Base-by-base conservation (phyloP, 2,888 invertebrate genomes). In the Agrochola circellaris region DNA sequence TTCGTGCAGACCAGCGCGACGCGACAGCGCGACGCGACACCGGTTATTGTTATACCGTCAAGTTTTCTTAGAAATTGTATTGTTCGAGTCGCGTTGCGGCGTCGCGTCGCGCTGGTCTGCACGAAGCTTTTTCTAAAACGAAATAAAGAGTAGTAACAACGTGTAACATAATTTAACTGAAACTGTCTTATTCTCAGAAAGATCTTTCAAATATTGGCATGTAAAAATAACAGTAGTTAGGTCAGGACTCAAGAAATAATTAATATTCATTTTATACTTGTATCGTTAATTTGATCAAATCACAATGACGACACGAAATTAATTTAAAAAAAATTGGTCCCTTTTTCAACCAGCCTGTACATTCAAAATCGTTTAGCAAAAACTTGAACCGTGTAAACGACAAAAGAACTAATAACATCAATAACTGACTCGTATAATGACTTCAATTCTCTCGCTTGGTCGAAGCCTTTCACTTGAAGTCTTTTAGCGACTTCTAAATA, bases 371-470 rank as follows among this genome's bases (percentile, higher is more conserved):
- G 89, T 93, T 94, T 92, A 93, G 90, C 90, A 88, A 90, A 90
- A 92, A 92, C 91, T 90, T 91, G 89, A 90, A 92, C 89, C 92
- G 87, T 90, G 89, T 92, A 90, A 91, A 89, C 86, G 90, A 95
- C 94, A 95, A 95, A 92, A 88, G 90, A 86, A 82, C 90, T 93
- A 94, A 94, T 94, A 94, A 91, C 91, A 93, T 93, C 92, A 91
- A 93, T 93, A 93, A 92, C 89, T 77, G 88, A 89, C 84, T 90
- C 90, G 83, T 89, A 91, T 91, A 92, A 91, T 89, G 87, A 91
- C 90, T 81, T 83, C 84, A 88, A 89, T 91, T 91, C 88, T 91
- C 84, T 89, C 93, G 94, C 93, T 90, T 89, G 91, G 86, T 62
- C 84, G 93, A 93, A 93, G 93, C 93, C 90, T 94, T 95, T 94